Percentiles rank a stretch among this genome's conserved stretches.
Evolutionary conservation across 2,888 invertebrate genomes (phyloP).

Genomic region (Sisyra nigra): DNA sequence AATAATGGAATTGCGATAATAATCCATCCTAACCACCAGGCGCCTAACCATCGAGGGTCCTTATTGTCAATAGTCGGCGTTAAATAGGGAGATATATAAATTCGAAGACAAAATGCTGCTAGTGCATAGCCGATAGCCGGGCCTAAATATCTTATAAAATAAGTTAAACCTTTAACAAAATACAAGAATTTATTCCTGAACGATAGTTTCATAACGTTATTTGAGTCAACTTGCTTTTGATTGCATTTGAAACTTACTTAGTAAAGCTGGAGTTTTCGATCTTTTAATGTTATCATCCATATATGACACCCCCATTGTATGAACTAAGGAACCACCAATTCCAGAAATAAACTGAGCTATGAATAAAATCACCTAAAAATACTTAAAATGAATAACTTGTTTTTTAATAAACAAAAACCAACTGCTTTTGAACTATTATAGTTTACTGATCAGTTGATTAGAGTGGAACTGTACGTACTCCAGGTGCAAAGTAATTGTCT

Average conservation of each 20-base stretch:
- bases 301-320: slow-evolving; percentile 51
- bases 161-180: slow-evolving; percentile 37
- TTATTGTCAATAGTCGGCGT: slow-evolving; percentile 45
- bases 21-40: slow-evolving; percentile 71
- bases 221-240: background rate
- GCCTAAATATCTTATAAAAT: slow-evolving; percentile 49
- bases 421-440: too few relatives aligned
- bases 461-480: slow-evolving; percentile 1
- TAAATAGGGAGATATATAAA: slow-evolving; percentile 46
- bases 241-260: slow-evolving; percentile 32
- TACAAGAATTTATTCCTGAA: background rate
- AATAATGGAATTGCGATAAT: slow-evolving; percentile 40
- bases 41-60: slow-evolving; percentile 65
- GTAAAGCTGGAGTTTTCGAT: slow-evolving; percentile 51
- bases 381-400: too few relatives aligned
- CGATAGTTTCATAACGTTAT: background rate
- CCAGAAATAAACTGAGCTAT: slow-evolving; percentile 53
- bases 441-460: too few relatives aligned
- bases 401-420: too few relatives aligned
- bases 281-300: slow-evolving; percentile 65
- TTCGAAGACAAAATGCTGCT: slow-evolving; percentile 44
- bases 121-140: slow-evolving; percentile 51
- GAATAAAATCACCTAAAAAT: slow-evolving; percentile 33
- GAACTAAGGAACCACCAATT: slow-evolving; percentile 50
- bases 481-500: background rate